phyloP scores from a whole-genome alignment of 2,888 invertebrate genomes.

The Xanthia togata region DNA sequence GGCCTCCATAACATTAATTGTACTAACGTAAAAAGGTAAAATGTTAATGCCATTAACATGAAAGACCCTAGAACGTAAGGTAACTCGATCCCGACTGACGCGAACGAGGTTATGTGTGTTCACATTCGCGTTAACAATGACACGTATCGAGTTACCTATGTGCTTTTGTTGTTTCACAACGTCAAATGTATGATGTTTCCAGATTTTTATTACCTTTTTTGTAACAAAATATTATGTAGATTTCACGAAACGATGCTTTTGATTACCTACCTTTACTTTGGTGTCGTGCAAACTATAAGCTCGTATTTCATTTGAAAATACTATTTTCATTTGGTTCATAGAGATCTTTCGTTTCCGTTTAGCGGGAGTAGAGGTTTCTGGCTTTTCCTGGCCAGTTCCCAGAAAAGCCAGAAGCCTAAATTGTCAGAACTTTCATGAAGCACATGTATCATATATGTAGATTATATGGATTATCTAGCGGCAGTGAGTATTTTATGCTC shows the following conservation, averaged over 20 bases:
- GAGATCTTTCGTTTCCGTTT: not conserved
- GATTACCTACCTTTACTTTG: not conserved
- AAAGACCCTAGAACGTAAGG: constrained; percentile 45
- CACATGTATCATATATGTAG: no score
- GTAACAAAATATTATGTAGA: constrained; percentile 39
- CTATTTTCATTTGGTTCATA: not conserved
- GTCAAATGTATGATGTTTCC: constrained; percentile 18
- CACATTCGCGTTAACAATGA: constrained; percentile 61
- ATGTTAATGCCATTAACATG: constrained; percentile 54
- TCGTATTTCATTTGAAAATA: not conserved
- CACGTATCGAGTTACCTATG: constrained; percentile 48
- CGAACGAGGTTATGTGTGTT: constrained; percentile 48
- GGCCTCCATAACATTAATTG: constrained; percentile 42
- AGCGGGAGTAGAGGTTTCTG: not conserved
- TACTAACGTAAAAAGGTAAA: constrained; percentile 48
- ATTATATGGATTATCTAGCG: no score
- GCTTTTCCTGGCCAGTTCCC: not conserved
- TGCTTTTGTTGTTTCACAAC: constrained; percentile 39
- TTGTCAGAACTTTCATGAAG: not conserved
- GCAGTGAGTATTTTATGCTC: no score
- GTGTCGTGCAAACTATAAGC: not conserved
- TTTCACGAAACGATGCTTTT: constrained; percentile 16
- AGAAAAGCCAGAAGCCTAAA: not conserved
- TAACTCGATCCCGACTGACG: constrained; percentile 47
- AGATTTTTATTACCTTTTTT: constrained; percentile 42